Conservation (phyloP, 1,140 invertebrate genomes). For the Drosophila mojavensis region DNA sequence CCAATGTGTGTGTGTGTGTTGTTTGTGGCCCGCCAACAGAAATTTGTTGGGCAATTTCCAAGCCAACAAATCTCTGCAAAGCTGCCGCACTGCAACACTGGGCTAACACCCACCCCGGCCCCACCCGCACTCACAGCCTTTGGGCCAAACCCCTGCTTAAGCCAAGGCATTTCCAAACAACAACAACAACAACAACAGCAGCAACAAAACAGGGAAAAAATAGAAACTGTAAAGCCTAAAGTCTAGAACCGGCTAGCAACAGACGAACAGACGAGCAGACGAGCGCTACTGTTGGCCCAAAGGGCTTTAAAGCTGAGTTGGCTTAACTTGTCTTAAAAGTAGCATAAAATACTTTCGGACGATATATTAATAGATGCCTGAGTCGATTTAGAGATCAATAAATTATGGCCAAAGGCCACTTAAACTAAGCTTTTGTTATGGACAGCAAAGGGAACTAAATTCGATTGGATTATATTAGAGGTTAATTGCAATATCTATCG, state of each 20-base stretch:
- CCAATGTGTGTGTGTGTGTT: conserved; percentile 35
- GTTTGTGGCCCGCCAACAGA: conserved; percentile 77
- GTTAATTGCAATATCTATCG: no score
- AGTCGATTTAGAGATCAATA: neutral
- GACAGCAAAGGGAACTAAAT: no score
- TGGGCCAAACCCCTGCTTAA: neutral
- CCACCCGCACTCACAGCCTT: neutral
- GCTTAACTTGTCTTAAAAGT: neutral
- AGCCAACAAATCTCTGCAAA: conserved; percentile 80
- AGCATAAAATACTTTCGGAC: neutral
- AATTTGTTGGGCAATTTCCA: conserved; percentile 82
- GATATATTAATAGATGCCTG: neutral
- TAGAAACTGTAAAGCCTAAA: neutral
- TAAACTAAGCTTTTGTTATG: no score
- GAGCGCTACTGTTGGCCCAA: conserved; percentile 3
- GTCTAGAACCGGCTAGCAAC: conserved; percentile 4
- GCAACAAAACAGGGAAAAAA: neutral
- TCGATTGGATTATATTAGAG: no score
- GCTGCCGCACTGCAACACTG: conserved; percentile 53
- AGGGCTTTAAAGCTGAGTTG: neutral
- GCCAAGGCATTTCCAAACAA: neutral
- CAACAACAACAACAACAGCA: neutral
- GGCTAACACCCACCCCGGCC: neutral
- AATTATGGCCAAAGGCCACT: no score
- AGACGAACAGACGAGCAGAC: neutral